Base-by-base conservation (phyloP, 2,113 vertebrate genomes). In the Myocastor coypus region DNA sequence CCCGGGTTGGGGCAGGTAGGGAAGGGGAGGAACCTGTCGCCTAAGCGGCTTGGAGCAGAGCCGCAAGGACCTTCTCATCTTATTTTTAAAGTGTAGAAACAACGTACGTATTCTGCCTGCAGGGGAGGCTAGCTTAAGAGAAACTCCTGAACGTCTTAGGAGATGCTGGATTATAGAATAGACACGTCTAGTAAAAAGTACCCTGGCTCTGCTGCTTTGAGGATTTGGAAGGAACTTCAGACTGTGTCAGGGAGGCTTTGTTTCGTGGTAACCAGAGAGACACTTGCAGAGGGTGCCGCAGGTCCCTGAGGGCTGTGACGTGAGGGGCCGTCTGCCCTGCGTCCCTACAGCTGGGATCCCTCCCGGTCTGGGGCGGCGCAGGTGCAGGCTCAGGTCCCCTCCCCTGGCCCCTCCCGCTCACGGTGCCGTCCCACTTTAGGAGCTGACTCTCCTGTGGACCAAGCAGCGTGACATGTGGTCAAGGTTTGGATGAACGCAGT, bases 91-190 rank as follows among this genome's bases (percentile, higher is more conserved):
- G 75, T 94, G 80, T 89, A 87, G 82, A 81, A 87, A 71, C 66
- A 86, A 46, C 50, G n/a, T 0, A 46, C 88, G 71, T 73, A 82
- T 80, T 81, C 68, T 92, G 50, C 83, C 52, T 89, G 40, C 34
- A 57, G 95, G 75, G 83, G 82, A 86, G 92, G 81, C 34, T 59
- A 92, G 80, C 78, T 95, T 94, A 83, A 83, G 96, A 57, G 68
- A 69, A 69, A 78, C 81, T 77, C 78, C 22, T 9, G 84, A 34
- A 84, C 89, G 61, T 94, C 92, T 95, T 50, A 50, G n/a, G 78
- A 92, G 88, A 89, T 68, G 78, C 28, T 92, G 73, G 91, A 61
- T 95, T 95, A 91, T 34, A 89, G 89, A 97, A 91, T 50, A 93
- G 84, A 61, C 69, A 89, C 37, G 19, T 93, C 82, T 85, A 90